Evolutionary conservation across 2,113 vertebrate genomes (phyloP).

Genomic region (Anolis carolinensis): DNA sequence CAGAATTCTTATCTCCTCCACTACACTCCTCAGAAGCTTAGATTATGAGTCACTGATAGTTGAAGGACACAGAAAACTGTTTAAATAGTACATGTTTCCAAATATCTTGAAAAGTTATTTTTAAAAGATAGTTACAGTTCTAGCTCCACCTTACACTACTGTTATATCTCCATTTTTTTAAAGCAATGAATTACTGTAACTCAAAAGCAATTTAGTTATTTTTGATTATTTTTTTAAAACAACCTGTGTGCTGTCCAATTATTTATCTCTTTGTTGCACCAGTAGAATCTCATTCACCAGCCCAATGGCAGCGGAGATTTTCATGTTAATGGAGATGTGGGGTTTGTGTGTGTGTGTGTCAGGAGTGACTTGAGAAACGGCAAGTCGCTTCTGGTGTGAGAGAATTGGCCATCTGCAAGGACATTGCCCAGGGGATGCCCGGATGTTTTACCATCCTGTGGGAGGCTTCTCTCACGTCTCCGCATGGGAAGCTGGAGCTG

Average conservation of each 20-base stretch:
- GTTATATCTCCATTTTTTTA: not conserved
- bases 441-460: too few relatives aligned
- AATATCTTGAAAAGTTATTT: not conserved
- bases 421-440: too few relatives aligned
- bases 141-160: not conserved
- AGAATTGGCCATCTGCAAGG: too few relatives aligned
- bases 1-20: constrained; percentile 14
- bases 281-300: not conserved
- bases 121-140: not conserved
- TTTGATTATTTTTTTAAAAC: not conserved
- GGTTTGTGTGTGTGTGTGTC: too few relatives aligned
- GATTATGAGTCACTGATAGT: constrained; percentile 44
- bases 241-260: not conserved
- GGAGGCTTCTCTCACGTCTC: too few relatives aligned
- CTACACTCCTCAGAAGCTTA: constrained; percentile 21
- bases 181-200: not conserved
- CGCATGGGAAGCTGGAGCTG: too few relatives aligned
- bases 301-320: not conserved
- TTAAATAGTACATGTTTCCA: not conserved
- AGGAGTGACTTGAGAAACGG: too few relatives aligned
- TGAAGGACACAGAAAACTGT: not conserved
- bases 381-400: too few relatives aligned
- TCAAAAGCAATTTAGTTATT: not conserved
- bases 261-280: not conserved
- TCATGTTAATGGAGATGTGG: not conserved